These are phyloP conservation scores for Agelaius tricolor DNA, from an alignment of 2,113 vertebrate species.

Conservation along the genomic window DNA sequence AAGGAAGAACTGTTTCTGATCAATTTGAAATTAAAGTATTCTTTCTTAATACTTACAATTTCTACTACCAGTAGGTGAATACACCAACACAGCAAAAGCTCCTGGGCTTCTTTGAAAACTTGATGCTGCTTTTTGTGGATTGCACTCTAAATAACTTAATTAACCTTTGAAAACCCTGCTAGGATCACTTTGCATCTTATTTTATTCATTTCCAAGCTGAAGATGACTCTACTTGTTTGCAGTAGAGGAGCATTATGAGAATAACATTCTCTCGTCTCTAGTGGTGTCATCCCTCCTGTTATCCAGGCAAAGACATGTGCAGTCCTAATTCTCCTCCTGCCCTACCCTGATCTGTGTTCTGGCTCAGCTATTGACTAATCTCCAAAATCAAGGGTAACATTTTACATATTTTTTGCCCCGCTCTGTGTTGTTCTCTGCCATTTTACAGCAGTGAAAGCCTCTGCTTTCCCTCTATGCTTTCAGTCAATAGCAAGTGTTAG, in stretches of 20 bases:
- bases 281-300: neutral
- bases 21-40: neutral
- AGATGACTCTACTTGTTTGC: neutral
- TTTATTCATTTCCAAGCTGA: neutral
- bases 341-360: neutral
- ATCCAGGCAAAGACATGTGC: neutral
- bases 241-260: neutral
- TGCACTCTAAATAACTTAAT: neutral
- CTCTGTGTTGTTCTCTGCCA: neutral
- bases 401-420: neutral
- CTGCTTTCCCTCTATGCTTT: neutral
- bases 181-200: neutral
- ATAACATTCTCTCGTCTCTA: neutral
- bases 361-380: neutral
- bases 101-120: neutral
- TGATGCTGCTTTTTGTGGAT: neutral
- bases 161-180: neutral
- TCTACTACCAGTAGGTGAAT: neutral
- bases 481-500: neutral
- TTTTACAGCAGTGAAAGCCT: fast-evolving
- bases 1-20: neutral
- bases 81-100: neutral
- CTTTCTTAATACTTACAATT: neutral
- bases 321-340: neutral
- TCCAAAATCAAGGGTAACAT: neutral